Percentiles rank a stretch among this genome's conserved stretches.
These are phyloP conservation scores for Osmoderma eremita DNA, from an alignment of 2,888 invertebrate genomes.

Conservation along the genomic window DNA sequence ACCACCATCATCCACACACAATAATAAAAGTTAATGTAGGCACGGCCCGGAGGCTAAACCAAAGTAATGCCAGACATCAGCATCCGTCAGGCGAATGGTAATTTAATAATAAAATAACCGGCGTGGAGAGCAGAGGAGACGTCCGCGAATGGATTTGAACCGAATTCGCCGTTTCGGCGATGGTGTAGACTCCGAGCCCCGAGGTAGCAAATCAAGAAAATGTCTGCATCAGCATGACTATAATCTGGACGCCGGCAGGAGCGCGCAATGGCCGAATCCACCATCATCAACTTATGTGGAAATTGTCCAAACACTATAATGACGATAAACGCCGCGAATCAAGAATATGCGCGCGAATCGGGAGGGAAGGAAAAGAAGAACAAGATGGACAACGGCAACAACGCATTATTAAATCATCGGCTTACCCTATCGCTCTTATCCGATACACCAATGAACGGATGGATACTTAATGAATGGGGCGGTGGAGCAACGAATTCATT, in stretches of 20 bases:
- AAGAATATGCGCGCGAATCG: conserved; percentile 7
- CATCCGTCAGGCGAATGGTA: conserved; percentile 38
- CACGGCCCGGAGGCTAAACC: conserved; percentile 29
- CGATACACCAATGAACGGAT: conserved; percentile 29
- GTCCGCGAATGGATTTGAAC: conserved; percentile 29
- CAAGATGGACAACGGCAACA: not conserved
- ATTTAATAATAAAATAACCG: conserved; percentile 44
- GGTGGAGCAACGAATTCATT: conserved; percentile 42
- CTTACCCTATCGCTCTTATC: conserved; percentile 16
- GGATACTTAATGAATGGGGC: conserved; percentile 59
- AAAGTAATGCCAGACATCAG: conserved; percentile 40
- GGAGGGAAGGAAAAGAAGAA: conserved; percentile 3
- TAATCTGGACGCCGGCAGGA: conserved; percentile 56
- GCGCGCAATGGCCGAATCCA: conserved; percentile 54
- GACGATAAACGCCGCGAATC: conserved; percentile 62
- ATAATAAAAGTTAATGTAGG: conserved; percentile 36
- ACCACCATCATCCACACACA: conserved; percentile 20
- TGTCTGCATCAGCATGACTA: conserved; percentile 57
- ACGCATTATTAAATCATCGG: conserved; percentile 24
- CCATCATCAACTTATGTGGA: conserved; percentile 61
- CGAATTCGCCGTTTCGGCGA: conserved; percentile 28
- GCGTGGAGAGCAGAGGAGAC: conserved; percentile 5
- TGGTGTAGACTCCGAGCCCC: conserved; percentile 34
- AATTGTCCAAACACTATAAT: conserved; percentile 62
- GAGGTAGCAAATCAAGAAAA: conserved; percentile 51